Conservation (phyloP, 2,113 vertebrate genomes). For the Ochotona curzoniae region DNA sequence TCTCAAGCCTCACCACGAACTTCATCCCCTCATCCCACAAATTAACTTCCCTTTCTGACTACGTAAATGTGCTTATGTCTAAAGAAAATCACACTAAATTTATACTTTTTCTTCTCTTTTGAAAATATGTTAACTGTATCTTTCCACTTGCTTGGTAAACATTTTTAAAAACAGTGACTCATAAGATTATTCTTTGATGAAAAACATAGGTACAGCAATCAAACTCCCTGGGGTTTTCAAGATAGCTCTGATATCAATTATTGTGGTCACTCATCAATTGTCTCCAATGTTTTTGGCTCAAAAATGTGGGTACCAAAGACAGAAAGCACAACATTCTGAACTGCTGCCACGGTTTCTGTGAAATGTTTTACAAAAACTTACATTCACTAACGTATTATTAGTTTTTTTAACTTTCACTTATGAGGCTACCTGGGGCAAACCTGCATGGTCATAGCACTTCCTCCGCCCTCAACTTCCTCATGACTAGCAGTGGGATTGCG, state of each 20-base stretch:
- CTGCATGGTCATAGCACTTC: fast-evolving
- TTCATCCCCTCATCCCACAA: too few species aligned
- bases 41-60: background rate
- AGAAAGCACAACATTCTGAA: constrained; percentile 42
- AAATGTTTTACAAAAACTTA: constrained; percentile 13
- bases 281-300: constrained; percentile 26
- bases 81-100: constrained; percentile 44
- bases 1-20: background rate
- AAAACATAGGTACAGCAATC: constrained; percentile 17
- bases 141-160: constrained; percentile 41
- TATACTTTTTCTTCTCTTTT: constrained; percentile 38
- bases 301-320: constrained; percentile 27
- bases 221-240: background rate
- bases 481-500: background rate
- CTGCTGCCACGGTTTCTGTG: background rate
- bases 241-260: constrained; percentile 51
- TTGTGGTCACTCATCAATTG: constrained; percentile 49
- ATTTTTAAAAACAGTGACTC: constrained; percentile 56
- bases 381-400: background rate
- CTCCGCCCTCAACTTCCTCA: background rate
- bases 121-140: constrained; percentile 32
- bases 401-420: background rate
- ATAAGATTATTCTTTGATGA: background rate
- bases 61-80: background rate
- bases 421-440: background rate